Evolutionary conservation across 2,888 invertebrate species (phyloP), one percentile per base, ranked within the genome.

Genomic region (Lamproptera curius): DNA sequence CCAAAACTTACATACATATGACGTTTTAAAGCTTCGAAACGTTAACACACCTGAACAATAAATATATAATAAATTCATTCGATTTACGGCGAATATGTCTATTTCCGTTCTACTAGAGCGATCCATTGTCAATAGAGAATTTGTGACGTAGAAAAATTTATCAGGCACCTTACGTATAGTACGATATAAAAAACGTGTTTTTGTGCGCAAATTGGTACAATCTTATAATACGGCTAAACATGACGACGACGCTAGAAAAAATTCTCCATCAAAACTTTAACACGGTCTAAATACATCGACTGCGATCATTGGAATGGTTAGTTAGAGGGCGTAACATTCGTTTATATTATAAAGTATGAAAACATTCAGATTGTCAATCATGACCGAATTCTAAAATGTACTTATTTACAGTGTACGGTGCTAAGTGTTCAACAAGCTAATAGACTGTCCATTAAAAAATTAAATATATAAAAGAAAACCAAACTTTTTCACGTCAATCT

Each of bases 91-190:
- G 31, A 41, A 51, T 46, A 46, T 31, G 17, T 13, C 3, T 31
- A 13, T 43, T 43, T 43, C 23, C 26, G 26, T 43, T 17, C 40
- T 16, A 48, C 26, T n/a, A n/a, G 26, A 41, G 40, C 14, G 44
- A n/a, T 36, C 37, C 33, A 11, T 28, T 17, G 36, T 10, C 37
- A 33, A 16, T 42, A 38, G 50, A 46, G 50, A 50, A 37, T 74
- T 77, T 78, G 80, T 80, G 81, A 80, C 77, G 57, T 71, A 64
- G 67, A 75, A 76, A 76, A n/a, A n/a, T 65, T 65, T 61, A 62
- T 66, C 64, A 74, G 70, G 70, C 75, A 74, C 67, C 74, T 67
- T 70, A 70, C 57, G 57, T 65, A 58, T 69, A 74, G 49, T 59
- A 65, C 64, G 46, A 52, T 57, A 52, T 51, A 54, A 60, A 56